Conservation (phyloP, 2,113 vertebrate genomes). For the Vulpes lagopus region DNA sequence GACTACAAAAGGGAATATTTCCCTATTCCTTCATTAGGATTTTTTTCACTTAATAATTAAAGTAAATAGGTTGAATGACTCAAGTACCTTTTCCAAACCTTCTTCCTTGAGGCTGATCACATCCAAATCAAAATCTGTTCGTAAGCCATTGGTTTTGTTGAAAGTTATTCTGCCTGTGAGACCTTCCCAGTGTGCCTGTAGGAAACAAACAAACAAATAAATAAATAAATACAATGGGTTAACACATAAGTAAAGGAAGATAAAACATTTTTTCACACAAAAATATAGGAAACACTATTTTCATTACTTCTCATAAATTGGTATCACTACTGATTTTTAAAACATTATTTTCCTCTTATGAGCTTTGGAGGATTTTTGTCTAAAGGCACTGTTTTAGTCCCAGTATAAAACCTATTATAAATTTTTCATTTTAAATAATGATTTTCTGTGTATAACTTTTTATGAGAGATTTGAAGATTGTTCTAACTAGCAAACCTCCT, state of each 20-base stretch:
- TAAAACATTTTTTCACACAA: neutral
- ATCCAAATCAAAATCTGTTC: constrained; percentile 99
- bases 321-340: constrained; percentile 46
- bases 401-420: neutral
- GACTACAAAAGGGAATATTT: neutral
- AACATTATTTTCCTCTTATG: constrained; percentile 44
- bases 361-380: neutral
- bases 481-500: neutral
- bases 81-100: constrained; percentile 96
- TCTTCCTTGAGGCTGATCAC: constrained; percentile 99
- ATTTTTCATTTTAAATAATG: neutral
- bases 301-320: constrained; percentile 79
- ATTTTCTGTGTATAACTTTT: neutral
- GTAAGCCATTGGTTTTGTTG: constrained; percentile 97
- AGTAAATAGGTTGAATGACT: constrained; percentile 31
- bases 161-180: constrained; percentile 99
- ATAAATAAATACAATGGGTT: constrained; percentile 61
- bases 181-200: constrained; percentile 98
- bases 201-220: neutral
- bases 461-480: neutral
- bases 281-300: constrained; percentile 52
- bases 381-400: neutral
- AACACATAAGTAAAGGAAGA: constrained; percentile 67
- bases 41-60: constrained; percentile 47
- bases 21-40: neutral